A percentile compares a stretch with the other conserved stretches of the same genome.
Evolutionary conservation across 2,888 invertebrate genomes (phyloP).

Genomic region (Andrena chrysosceles): DNA sequence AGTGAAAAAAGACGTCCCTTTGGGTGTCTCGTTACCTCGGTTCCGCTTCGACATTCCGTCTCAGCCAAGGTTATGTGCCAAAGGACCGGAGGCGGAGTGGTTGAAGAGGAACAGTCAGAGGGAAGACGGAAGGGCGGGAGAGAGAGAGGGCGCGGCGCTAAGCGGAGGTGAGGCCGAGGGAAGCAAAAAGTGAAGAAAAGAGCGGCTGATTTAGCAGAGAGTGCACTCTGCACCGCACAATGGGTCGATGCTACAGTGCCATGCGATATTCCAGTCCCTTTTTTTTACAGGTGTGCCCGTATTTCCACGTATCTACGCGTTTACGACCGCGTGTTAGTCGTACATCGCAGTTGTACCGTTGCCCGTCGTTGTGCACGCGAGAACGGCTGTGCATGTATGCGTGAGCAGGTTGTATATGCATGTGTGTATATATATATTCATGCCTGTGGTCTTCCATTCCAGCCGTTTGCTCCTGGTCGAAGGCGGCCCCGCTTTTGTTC

Average conservation of each 20-base stretch:
- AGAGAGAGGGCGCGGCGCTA: conserved; percentile 4
- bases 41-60: conserved; percentile 57
- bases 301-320: conserved; percentile 29
- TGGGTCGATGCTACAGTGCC: conserved; percentile 58
- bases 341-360: conserved; percentile 18
- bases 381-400: neutral
- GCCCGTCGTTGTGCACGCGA: neutral
- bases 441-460: conserved; percentile 36
- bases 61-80: conserved; percentile 62
- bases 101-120: conserved; percentile 31
- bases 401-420: no score
- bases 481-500: conserved; percentile 59
- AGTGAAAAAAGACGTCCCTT: conserved; percentile 43
- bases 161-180: conserved; percentile 44
- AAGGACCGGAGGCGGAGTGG: conserved; percentile 33
- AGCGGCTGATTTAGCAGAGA: conserved; percentile 76
- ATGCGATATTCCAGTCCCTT: conserved; percentile 46
- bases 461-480: conserved; percentile 48
- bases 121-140: neutral
- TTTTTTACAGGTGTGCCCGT: conserved; percentile 55
- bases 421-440: conserved; percentile 32
- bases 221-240: conserved; percentile 67
- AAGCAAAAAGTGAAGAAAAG: conserved; percentile 56
- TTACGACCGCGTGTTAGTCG: conserved; percentile 14
- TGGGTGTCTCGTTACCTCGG: conserved; percentile 67